phyloP scores from a whole-genome alignment of 2,113 vertebrate species.

The Catagonus wagneri region DNA sequence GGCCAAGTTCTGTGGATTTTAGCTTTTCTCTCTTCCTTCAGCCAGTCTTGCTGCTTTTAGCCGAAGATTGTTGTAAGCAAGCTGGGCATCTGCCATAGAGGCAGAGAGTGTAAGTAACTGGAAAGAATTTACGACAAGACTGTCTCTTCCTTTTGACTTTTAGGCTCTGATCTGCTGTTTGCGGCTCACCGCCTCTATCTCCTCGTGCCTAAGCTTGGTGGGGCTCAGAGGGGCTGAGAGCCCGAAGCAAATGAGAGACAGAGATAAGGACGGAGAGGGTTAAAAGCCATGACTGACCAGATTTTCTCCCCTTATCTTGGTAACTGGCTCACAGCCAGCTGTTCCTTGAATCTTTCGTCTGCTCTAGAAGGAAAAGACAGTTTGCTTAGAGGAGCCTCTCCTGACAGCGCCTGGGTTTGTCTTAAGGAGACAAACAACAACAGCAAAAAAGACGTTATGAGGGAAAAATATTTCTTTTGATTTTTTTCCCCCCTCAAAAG shows the following conservation, averaged over 20 bases:
- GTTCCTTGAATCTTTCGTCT: slow-evolving; percentile 62
- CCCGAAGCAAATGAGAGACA: not conserved
- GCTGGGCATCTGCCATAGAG: not conserved
- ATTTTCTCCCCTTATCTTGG: slow-evolving; percentile 67
- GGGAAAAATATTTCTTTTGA: not conserved
- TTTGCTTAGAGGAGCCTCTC: slow-evolving; percentile 59
- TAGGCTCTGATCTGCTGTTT: slow-evolving; percentile 8
- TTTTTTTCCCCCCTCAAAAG: slow-evolving; percentile 33
- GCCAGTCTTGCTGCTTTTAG: slow-evolving; percentile 39
- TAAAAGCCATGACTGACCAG: slow-evolving; percentile 50
- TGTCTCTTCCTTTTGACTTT: slow-evolving; percentile 11
- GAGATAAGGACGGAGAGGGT: slow-evolving; percentile 54
- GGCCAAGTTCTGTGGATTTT: slow-evolving; percentile 38
- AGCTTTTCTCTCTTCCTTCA: slow-evolving; percentile 49
- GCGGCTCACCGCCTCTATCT: slow-evolving; percentile 3
- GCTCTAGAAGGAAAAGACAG: slow-evolving; percentile 67
- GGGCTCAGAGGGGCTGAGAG: slow-evolving; percentile 27
- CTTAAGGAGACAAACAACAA: slow-evolving; percentile 57
- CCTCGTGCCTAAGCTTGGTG: slow-evolving; percentile 30
- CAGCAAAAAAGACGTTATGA: slow-evolving; percentile 24
- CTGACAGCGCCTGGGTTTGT: slow-evolving; percentile 39
- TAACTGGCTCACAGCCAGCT: slow-evolving; percentile 47
- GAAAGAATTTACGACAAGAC: slow-evolving; percentile 30
- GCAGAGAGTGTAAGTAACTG: slow-evolving; percentile 26
- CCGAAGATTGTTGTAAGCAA: slow-evolving; percentile 38